Conservation (phyloP, 2,797 vertebrate genomes). For the Myotis daubentonii region DNA sequence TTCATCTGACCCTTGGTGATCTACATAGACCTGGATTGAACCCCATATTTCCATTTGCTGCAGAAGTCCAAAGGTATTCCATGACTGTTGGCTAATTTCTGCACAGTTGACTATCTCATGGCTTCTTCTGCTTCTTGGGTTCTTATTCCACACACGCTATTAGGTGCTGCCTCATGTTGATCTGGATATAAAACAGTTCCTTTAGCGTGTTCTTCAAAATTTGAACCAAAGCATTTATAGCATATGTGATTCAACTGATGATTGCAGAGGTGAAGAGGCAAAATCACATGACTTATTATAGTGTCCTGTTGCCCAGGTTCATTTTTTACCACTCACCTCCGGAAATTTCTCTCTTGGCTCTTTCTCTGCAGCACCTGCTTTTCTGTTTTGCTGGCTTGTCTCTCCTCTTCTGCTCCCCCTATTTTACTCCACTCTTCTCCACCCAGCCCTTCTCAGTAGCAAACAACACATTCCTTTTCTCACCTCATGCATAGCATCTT, state of each 20-base stretch:
- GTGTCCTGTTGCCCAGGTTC: not conserved
- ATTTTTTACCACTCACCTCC: not conserved
- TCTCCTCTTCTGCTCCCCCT: not conserved
- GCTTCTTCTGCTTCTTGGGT: not conserved
- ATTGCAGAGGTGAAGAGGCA: not conserved
- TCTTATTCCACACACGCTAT: not conserved
- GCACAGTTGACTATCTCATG: not conserved
- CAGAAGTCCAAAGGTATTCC: not conserved
- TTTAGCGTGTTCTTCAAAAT: not conserved
- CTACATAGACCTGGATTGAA: not conserved
- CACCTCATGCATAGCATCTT: not conserved
- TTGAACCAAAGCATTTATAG: not conserved
- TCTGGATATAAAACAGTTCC: not conserved
- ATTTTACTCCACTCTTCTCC: not conserved
- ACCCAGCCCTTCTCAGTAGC: not conserved
- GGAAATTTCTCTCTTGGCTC: not conserved
- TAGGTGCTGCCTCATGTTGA: not conserved
- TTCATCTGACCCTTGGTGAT: not conserved
- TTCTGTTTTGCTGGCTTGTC: not conserved
- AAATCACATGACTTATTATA: not conserved
- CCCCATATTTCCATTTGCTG: not conserved
- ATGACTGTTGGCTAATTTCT: not conserved
- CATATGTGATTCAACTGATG: not conserved
- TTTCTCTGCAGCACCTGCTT: not conserved
- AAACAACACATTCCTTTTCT: not conserved